These are phyloP conservation scores for Hypsibius dujardini DNA, from an alignment of 1,140 invertebrate species.

Conservation along the genomic window DNA sequence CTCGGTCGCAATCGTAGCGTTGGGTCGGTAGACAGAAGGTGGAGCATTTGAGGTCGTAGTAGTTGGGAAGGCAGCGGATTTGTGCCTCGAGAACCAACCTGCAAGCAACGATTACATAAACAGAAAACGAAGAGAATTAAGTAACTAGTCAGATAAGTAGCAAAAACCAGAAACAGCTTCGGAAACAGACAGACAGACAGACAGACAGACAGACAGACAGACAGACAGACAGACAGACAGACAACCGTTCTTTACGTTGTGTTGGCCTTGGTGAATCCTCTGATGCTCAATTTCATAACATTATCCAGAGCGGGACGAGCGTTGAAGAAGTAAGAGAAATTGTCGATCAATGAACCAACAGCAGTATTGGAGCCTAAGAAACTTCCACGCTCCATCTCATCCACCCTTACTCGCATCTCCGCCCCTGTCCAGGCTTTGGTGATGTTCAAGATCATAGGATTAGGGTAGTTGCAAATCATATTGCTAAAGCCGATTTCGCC, in stretches of 20 bases:
- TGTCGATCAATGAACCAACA: neutral
- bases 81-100: neutral
- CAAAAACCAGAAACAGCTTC: neutral
- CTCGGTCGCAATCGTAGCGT: neutral
- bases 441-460: conserved; percentile 1
- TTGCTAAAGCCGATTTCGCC: neutral
- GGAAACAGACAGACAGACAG: neutral
- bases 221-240: neutral
- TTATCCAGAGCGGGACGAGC: neutral
- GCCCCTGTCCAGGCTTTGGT: neutral
- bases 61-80: neutral
- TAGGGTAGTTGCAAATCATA: neutral
- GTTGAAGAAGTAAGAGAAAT: conserved; percentile 3
- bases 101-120: neutral
- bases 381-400: conserved; percentile 14
- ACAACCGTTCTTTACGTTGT: neutral
- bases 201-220: neutral
- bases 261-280: neutral
- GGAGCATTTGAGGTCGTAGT: neutral
- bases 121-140: neutral
- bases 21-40: neutral
- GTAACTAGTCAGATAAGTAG: neutral
- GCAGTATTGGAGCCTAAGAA: conserved; percentile 7
- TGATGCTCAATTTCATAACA: neutral
- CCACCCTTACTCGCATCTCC: neutral